phyloP scores from a whole-genome alignment of 2,888 invertebrate genomes.

The Kryphioiulus occultus region DNA sequence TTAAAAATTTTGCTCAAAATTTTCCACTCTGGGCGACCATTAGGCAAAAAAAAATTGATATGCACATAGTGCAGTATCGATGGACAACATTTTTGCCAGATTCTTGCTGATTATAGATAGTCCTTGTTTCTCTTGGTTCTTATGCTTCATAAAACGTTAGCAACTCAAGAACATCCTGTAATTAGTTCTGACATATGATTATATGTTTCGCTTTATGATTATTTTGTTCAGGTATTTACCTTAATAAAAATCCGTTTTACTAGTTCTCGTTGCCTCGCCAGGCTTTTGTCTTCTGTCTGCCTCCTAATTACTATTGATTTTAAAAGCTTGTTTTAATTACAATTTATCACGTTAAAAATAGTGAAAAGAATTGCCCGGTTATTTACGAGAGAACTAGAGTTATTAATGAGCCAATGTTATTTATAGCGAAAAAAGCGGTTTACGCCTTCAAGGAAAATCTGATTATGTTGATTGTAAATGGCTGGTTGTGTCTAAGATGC shows the following conservation, averaged over 20 bases:
- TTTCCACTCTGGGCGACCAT: too few relatives aligned
- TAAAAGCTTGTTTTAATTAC: background rate
- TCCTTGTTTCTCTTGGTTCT: background rate
- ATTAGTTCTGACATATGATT: background rate
- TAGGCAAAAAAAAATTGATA: too few relatives aligned
- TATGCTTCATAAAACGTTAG: background rate
- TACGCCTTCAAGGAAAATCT: background rate
- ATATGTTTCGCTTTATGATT: background rate
- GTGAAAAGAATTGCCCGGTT: background rate
- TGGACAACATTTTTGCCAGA: too few relatives aligned
- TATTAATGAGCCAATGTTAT: background rate
- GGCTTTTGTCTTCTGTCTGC: background rate
- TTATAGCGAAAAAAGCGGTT: background rate
- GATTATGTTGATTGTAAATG: background rate
- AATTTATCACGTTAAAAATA: background rate
- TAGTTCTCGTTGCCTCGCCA: background rate
- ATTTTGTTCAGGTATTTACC: background rate
- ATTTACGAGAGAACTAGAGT: background rate
- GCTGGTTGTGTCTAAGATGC: background rate
- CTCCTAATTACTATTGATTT: background rate
- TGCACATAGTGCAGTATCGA: too few relatives aligned
- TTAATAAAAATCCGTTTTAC: background rate
- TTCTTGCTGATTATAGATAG: too few relatives aligned
- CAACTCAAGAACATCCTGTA: background rate
- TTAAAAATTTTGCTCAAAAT: background rate